Percentiles rank a stretch among this genome's conserved stretches.
Conservation (phyloP, 2,888 invertebrate species). For the Microplitis manilae region DNA sequence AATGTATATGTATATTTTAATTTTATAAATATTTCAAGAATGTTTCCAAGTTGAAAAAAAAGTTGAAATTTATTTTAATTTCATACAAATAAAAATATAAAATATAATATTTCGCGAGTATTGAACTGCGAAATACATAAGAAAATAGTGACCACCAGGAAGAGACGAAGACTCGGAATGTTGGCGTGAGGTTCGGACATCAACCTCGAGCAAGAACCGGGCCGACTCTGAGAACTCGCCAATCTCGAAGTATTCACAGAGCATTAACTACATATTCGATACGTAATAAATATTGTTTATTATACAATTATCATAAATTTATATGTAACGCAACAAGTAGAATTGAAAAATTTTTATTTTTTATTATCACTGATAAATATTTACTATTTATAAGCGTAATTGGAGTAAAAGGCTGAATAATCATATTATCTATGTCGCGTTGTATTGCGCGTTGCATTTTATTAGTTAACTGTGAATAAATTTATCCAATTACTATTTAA, state of each 20-base stretch:
- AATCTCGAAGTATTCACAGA: slow-evolving; percentile 48
- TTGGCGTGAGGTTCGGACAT: slow-evolving; percentile 63
- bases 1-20: too few species aligned
- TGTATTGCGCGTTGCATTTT: neutral
- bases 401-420: neutral
- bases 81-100: neutral
- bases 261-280: slow-evolving; percentile 42
- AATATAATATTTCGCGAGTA: slow-evolving; percentile 6
- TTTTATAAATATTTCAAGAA: neutral
- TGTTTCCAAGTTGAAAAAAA: neutral
- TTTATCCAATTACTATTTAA: too few species aligned
- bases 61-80: neutral
- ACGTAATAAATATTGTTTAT: slow-evolving; percentile 26
- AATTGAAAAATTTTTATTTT: neutral
- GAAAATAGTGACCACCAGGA: slow-evolving; percentile 54
- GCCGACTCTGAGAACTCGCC: slow-evolving; percentile 44
- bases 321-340: neutral
- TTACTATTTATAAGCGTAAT: slow-evolving; percentile 10
- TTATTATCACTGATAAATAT: slow-evolving; percentile 12
- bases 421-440: slow-evolving; percentile 1
- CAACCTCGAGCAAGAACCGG: slow-evolving; percentile 58
- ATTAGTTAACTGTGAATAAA: neutral
- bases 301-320: slow-evolving; percentile 9
- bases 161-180: slow-evolving; percentile 59
- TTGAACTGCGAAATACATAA: slow-evolving; percentile 31